Percentiles rank a stretch among this genome's conserved stretches.
Conservation (phyloP, 2,113 vertebrate species). For the Azemiops feae region DNA sequence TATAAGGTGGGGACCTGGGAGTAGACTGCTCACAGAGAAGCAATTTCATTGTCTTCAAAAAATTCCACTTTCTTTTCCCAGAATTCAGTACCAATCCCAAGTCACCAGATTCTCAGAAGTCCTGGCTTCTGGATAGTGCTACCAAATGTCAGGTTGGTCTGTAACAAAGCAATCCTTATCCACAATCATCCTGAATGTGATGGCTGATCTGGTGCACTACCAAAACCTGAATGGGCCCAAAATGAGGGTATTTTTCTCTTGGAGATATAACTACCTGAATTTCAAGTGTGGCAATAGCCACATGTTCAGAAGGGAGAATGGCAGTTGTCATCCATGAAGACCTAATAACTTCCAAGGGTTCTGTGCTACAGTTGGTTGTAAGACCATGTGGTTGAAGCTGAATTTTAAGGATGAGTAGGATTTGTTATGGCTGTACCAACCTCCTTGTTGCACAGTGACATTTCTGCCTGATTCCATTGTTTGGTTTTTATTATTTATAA, state of each 20-base stretch:
- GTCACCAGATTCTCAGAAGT: not conserved
- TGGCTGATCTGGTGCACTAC: not conserved
- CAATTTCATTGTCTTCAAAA: not conserved
- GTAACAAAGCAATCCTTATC: not conserved
- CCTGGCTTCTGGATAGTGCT: not conserved
- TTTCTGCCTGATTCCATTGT: not conserved
- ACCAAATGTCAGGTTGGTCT: not conserved
- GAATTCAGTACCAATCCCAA: not conserved
- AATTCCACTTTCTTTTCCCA: not conserved
- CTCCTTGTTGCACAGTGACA: not conserved
- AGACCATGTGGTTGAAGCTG: not conserved
- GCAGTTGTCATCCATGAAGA: not conserved
- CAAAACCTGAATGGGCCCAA: not conserved
- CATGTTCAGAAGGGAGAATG: not conserved
- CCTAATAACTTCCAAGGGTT: not conserved
- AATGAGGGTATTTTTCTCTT: not conserved
- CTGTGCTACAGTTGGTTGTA: not conserved
- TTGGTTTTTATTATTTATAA: not conserved
- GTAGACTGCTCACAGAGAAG: not conserved
- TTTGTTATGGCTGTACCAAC: not conserved
- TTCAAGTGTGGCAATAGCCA: not conserved
- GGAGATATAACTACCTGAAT: not conserved
- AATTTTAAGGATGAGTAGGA: not conserved
- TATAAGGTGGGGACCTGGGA: not conserved
- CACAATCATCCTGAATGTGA: not conserved